These are phyloP conservation scores for Meandrina meandrites DNA, from an alignment of 92 coral and sea anemone species.

Conservation along the genomic window DNA sequence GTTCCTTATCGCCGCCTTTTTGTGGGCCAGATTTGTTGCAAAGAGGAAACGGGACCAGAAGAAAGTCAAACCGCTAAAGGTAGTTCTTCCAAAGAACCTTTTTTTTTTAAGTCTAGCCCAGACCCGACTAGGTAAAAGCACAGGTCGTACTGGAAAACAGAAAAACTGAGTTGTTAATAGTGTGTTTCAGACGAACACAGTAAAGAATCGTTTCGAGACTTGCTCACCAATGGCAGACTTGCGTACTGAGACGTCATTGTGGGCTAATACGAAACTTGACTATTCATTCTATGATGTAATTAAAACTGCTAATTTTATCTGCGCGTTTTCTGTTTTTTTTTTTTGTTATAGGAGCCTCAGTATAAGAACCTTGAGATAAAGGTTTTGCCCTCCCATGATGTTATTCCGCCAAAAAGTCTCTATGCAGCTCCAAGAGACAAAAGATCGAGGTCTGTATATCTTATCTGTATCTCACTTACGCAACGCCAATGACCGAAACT, in stretches of 20 bases:
- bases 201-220: no score
- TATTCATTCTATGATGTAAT: no score
- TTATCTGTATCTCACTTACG: not conserved
- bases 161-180: no score
- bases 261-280: no score
- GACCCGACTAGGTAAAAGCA: not conserved
- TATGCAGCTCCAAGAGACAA: not conserved
- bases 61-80: conserved; percentile 36
- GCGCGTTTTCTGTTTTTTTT: not conserved
- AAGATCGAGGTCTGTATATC: conserved; percentile 17
- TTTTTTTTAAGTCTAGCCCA: no score
- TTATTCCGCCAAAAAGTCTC: not conserved
- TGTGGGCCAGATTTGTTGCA: conserved; percentile 45
- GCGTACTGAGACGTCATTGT: no score
- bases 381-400: not conserved
- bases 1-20: conserved; percentile 47
- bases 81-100: no score
- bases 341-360: not conserved
- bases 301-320: no score
- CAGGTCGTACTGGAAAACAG: not conserved
- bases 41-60: conserved; percentile 48
- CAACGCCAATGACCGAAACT: not conserved
- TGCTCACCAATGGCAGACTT: no score
- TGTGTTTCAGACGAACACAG: not conserved
- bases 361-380: conserved; percentile 18